Evolutionary conservation across 2,888 invertebrate genomes (phyloP).

Genomic region (Congeria kusceri): DNA sequence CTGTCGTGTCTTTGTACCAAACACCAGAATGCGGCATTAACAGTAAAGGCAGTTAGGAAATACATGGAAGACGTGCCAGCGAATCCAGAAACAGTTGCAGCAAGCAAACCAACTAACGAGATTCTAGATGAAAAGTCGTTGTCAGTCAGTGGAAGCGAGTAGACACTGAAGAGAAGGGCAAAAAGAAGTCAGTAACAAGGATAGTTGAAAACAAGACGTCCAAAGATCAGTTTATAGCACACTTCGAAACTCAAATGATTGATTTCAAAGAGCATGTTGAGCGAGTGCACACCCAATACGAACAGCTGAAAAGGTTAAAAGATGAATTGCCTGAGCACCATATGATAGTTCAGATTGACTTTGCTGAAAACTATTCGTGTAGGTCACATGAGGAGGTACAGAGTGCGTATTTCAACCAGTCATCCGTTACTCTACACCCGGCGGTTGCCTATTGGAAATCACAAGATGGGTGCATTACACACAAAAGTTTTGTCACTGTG

Average conservation of each 20-base stretch:
- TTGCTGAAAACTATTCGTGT: conserved; percentile 51
- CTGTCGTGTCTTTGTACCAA: conserved; percentile 45
- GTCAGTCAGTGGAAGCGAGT: conserved; percentile 32
- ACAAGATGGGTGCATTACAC: conserved; percentile 10
- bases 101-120: not conserved
- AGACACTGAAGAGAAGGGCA: not conserved
- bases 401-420: not conserved
- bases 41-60: conserved; percentile 18
- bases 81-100: conserved; percentile 14
- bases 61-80: conserved; percentile 4
- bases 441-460: conserved; percentile 46
- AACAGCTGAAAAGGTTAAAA: conserved; percentile 33
- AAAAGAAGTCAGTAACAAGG: conserved; percentile 21
- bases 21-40: conserved; percentile 54
- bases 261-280: conserved; percentile 56
- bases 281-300: conserved; percentile 54
- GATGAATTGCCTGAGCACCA: conserved; percentile 26
- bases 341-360: conserved; percentile 26
- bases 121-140: conserved; percentile 1
- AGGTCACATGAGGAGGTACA: conserved; percentile 13
- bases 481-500: conserved; percentile 52
- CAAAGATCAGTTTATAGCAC: conserved; percentile 24
- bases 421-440: conserved; percentile 48
- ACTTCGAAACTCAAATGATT: conserved; percentile 32
- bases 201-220: conserved; percentile 18